Evolutionary conservation across 2,113 vertebrate species (phyloP).

Genomic region (Casuarius casuarius): DNA sequence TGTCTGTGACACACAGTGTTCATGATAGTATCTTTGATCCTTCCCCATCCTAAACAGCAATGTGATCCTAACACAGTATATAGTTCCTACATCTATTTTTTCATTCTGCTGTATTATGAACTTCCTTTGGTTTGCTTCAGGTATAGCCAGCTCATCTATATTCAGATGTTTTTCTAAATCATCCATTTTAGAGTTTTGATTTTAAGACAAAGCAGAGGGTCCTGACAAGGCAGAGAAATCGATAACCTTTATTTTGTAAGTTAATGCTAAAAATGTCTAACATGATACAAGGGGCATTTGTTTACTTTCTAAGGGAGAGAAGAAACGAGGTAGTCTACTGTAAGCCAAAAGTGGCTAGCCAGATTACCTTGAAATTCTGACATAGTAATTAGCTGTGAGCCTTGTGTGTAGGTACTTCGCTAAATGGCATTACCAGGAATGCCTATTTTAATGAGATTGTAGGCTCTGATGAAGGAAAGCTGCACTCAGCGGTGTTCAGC

Average conservation of each 20-base stretch:
- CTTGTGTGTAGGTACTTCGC: background rate
- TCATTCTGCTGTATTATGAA: background rate
- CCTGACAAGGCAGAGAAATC: background rate
- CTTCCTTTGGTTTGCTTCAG: background rate
- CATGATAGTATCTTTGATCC: background rate
- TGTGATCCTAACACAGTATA: background rate
- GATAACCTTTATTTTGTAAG: background rate
- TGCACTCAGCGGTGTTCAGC: background rate
- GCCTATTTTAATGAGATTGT: background rate
- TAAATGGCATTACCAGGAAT: background rate
- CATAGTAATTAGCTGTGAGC: background rate
- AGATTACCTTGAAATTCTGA: background rate
- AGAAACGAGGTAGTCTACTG: background rate
- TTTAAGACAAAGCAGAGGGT: background rate
- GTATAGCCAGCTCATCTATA: background rate
- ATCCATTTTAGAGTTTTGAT: background rate
- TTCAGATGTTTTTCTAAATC: background rate
- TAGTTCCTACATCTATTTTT: background rate
- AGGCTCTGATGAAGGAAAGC: background rate
- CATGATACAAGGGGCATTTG: background rate
- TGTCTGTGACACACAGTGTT: background rate
- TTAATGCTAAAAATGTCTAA: background rate
- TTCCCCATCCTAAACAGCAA: background rate
- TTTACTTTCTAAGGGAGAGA: background rate
- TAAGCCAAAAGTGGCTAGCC: background rate